A percentile compares a stretch with the other conserved stretches of the same genome.
Conservation (phyloP, 2,113 vertebrate genomes). For the Symphodus melops region DNA sequence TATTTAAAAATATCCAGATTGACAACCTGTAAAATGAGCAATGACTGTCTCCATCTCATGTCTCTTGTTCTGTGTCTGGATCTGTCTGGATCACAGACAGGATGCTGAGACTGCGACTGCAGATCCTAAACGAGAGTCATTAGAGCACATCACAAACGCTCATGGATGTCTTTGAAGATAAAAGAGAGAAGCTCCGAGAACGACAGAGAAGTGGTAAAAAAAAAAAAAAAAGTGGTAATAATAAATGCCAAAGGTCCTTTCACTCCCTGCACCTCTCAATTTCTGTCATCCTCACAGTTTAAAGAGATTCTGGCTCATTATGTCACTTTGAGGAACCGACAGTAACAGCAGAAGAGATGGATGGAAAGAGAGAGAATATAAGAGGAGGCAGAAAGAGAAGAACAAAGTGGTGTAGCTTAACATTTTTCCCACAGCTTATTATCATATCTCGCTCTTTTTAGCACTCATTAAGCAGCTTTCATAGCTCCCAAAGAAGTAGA, state of each 20-base stretch:
- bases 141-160: slow-evolving; percentile 43
- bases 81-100: slow-evolving; percentile 9
- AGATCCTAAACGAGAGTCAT: slow-evolving; percentile 44
- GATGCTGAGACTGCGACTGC: slow-evolving; percentile 41
- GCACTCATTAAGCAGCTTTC: slow-evolving; percentile 14
- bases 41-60: slow-evolving; percentile 18
- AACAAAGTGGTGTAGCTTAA: neutral
- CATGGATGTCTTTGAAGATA: slow-evolving; percentile 51
- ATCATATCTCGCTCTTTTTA: slow-evolving; percentile 5
- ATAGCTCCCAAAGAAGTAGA: neutral
- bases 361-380: neutral
- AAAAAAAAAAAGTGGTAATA: slow-evolving; percentile 8
- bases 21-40: slow-evolving; percentile 40
- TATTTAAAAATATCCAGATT: slow-evolving; percentile 41
- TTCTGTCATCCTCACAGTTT: slow-evolving; percentile 22
- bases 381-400: neutral
- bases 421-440: slow-evolving; percentile 9
- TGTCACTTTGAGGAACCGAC: slow-evolving; percentile 17
- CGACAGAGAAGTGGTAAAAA: slow-evolving; percentile 24
- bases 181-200: slow-evolving; percentile 29
- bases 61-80: slow-evolving; percentile 6
- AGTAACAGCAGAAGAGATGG: neutral
- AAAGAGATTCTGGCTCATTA: slow-evolving; percentile 32
- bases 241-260: slow-evolving; percentile 37
- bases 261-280: slow-evolving; percentile 35